Evolutionary conservation across 1,140 invertebrate species (phyloP).

Genomic region (Eumeta japonica): DNA sequence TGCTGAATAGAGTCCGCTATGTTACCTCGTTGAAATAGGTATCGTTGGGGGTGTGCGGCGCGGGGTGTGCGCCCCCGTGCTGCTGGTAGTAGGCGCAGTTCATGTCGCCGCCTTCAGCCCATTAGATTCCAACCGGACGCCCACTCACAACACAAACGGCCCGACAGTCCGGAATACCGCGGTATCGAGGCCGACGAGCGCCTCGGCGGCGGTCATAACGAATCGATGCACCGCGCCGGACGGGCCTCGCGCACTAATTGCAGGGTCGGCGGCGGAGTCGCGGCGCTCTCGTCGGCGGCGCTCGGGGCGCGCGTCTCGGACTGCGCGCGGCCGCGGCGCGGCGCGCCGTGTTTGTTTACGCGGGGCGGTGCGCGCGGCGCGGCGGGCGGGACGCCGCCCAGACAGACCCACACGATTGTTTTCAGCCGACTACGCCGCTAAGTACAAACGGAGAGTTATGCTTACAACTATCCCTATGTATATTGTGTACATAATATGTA

Average conservation of each 20-base stretch:
- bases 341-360: constrained; percentile 36
- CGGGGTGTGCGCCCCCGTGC: constrained; percentile 41
- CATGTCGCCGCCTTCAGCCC: constrained; percentile 30
- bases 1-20: too few species aligned
- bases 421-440: too few species aligned
- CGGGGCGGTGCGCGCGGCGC: constrained; percentile 35
- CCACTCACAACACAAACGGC: constrained; percentile 11
- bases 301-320: constrained; percentile 15
- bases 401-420: constrained; percentile 17
- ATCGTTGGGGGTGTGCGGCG: constrained; percentile 40
- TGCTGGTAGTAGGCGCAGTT: constrained; percentile 52
- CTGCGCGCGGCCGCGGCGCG: constrained; percentile 15
- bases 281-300: constrained; percentile 10
- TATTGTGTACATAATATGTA: too few species aligned
- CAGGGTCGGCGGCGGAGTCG: constrained; percentile 35
- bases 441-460: too few species aligned
- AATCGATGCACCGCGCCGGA: constrained; percentile 47
- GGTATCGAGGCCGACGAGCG: background rate
- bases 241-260: constrained; percentile 55
- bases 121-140: constrained; percentile 16
- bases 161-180: constrained; percentile 28
- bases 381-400: constrained; percentile 36
- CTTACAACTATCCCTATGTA: too few species aligned
- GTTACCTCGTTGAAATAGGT: constrained; percentile 51
- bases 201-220: constrained; percentile 30